Conservation (phyloP, 1,140 invertebrate genomes). For the Octopus bimaculoides region DNA sequence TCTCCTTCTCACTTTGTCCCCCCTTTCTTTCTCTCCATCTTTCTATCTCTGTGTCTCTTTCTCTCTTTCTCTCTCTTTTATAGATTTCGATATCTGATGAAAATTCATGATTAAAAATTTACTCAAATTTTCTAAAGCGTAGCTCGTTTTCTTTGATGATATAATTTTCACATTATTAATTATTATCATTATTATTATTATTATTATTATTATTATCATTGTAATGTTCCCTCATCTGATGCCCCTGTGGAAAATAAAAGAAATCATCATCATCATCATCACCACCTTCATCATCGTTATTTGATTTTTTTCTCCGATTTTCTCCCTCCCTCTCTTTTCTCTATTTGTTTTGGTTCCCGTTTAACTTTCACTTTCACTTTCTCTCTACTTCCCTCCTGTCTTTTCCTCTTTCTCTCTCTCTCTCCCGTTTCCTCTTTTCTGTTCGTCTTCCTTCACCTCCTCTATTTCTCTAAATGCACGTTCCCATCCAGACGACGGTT, state of each 20-base stretch:
- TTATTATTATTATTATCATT: too few species aligned
- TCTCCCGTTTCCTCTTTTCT: not conserved
- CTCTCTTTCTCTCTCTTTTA: not conserved
- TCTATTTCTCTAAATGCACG: not conserved
- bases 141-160: too few species aligned
- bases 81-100: not conserved
- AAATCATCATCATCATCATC: too few species aligned
- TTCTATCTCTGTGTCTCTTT: not conserved
- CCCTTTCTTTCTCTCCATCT: not conserved
- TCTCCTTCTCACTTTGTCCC: not conserved
- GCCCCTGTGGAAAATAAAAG: too few species aligned
- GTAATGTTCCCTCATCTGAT: too few species aligned
- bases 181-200: too few species aligned
- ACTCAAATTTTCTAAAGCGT: too few species aligned
- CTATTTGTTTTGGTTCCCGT: not conserved
- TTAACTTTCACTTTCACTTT: not conserved
- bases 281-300: too few species aligned
- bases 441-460: not conserved
- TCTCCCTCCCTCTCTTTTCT: not conserved
- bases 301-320: too few species aligned
- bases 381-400: constrained; percentile 1
- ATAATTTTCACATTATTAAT: too few species aligned
- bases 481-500: too few species aligned
- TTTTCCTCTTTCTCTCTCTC: not conserved
- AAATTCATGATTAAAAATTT: not conserved